These are phyloP conservation scores for Plebejus melissa DNA, from an alignment of 2,888 invertebrate species.

Conservation along the genomic window DNA sequence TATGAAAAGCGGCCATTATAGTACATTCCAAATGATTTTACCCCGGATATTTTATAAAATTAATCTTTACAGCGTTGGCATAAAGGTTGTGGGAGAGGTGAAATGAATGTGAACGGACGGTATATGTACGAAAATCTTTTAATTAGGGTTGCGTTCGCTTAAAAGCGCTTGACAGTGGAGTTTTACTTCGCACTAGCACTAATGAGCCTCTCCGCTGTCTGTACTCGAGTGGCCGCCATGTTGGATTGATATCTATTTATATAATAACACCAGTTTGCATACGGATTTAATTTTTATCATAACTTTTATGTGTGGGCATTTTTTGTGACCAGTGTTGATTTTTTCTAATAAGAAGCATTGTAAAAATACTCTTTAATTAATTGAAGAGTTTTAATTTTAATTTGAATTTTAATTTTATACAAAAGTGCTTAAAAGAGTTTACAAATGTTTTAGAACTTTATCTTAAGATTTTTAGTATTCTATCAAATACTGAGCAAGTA, in stretches of 20 bases:
- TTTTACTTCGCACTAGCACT: constrained; percentile 45
- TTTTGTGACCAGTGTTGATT: background rate
- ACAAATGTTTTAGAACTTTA: background rate
- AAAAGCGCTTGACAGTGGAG: constrained; percentile 41
- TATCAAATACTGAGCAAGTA: background rate
- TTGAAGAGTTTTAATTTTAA: too few relatives aligned
- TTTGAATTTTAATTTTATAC: too few relatives aligned
- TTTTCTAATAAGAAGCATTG: background rate
- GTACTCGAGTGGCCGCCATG: constrained; percentile 35
- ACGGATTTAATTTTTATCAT: background rate
- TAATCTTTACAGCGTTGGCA: background rate
- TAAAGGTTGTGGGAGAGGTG: background rate
- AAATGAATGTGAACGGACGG: background rate
- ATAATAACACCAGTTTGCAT: background rate
- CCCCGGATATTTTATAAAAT: background rate
- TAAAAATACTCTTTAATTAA: too few relatives aligned
- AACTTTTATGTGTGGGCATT: background rate
- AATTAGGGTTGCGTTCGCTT: constrained; percentile 52
- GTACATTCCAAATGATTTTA: background rate
- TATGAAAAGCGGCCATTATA: constrained; percentile 36
- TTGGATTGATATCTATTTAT: constrained; percentile 20
- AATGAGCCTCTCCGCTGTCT: constrained; percentile 61
- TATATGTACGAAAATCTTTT: constrained; percentile 51
- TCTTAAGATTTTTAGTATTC: background rate
- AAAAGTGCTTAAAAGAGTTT: background rate